Evolutionary conservation across 2,888 invertebrate species (phyloP).

Genomic region (Acleris laterana): DNA sequence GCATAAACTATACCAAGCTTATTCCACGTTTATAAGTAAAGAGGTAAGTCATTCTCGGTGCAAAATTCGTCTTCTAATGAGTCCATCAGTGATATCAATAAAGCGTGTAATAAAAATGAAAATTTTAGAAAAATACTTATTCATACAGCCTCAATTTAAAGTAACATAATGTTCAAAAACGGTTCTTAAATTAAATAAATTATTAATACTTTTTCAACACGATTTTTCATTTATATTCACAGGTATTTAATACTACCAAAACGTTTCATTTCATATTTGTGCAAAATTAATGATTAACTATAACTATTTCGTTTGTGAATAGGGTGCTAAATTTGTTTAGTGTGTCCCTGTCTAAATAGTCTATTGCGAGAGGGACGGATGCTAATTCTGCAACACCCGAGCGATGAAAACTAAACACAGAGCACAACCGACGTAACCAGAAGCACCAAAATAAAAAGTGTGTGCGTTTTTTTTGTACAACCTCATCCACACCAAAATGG

Average conservation of each 20-base stretch:
- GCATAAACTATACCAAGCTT: no score
- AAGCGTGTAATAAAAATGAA: no score
- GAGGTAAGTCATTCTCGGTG: no score
- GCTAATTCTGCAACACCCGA: neutral
- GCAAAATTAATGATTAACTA: neutral
- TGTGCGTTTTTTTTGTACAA: conserved; percentile 52
- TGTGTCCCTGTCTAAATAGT: neutral
- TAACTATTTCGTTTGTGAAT: conserved; percentile 44
- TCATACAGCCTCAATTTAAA: conserved; percentile 11
- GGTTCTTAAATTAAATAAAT: conserved; percentile 3
- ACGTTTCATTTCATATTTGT: neutral
- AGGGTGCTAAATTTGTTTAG: neutral
- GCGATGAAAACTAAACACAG: neutral
- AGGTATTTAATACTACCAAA: neutral
- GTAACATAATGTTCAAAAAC: conserved; percentile 1
- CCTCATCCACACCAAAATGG: conserved; percentile 19
- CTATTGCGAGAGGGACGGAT: neutral
- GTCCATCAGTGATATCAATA: no score
- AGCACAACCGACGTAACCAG: conserved; percentile 64
- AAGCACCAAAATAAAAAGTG: conserved; percentile 48
- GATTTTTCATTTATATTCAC: conserved; percentile 1
- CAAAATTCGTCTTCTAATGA: no score
- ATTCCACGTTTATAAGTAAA: no score
- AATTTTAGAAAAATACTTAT: neutral
- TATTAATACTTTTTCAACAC: conserved; percentile 1